These are phyloP conservation scores for Catharus fuscescens DNA, from an alignment of 2,113 vertebrate species.

Conservation along the genomic window DNA sequence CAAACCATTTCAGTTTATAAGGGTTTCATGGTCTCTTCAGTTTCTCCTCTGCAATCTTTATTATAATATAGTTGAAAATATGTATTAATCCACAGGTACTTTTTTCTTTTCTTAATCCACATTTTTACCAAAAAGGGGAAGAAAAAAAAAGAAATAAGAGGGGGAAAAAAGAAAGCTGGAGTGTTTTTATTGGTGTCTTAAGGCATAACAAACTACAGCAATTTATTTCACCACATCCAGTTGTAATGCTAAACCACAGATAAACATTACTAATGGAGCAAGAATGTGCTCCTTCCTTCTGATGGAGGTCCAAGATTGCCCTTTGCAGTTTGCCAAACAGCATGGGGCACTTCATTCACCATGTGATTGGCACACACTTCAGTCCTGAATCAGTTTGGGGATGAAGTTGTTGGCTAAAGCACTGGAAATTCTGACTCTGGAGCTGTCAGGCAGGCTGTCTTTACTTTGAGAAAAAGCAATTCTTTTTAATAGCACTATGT, in stretches of 20 bases:
- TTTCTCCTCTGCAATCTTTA: not conserved
- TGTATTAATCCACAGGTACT: not conserved
- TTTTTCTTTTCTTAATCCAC: not conserved
- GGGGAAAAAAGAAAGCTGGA: not conserved
- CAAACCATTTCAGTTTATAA: not conserved
- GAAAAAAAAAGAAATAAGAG: fast-evolving
- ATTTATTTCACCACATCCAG: conserved; percentile 47
- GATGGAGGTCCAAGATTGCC: conserved; percentile 57
- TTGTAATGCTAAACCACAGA: conserved; percentile 64
- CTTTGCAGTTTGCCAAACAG: conserved; percentile 64
- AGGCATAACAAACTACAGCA: conserved; percentile 33
- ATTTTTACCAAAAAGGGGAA: not conserved
- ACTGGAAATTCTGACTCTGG: conserved; percentile 67
- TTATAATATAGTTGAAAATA: not conserved
- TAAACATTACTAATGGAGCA: conserved; percentile 61
- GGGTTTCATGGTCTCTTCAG: not conserved
- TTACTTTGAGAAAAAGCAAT: conserved; percentile 46
- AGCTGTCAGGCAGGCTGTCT: conserved; percentile 43
- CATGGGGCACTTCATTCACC: conserved; percentile 59
- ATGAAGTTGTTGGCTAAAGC: conserved; percentile 60
- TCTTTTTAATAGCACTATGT: conserved; percentile 16
- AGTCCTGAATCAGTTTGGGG: conserved; percentile 45
- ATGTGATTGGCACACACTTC: conserved; percentile 50
- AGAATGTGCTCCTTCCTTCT: conserved; percentile 62
- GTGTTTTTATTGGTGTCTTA: not conserved